Evolutionary conservation across 1,140 invertebrate genomes (phyloP).

Genomic region (Penaeus indicus): DNA sequence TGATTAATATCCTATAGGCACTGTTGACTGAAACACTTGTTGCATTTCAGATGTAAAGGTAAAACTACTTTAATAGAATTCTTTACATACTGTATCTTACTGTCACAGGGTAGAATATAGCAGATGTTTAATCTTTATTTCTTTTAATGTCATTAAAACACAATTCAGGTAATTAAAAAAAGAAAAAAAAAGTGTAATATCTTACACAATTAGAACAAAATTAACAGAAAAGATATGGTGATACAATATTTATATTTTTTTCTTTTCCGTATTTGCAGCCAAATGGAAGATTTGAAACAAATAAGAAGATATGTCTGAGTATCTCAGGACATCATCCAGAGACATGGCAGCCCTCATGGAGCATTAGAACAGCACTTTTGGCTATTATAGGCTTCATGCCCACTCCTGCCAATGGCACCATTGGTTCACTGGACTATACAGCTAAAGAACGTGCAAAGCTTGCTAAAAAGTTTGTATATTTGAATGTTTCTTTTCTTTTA

Average conservation of each 20-base stretch:
- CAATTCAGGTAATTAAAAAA: neutral
- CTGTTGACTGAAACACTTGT: no score
- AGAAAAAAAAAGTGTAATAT: neutral
- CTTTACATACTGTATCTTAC: no score
- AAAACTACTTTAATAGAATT: no score
- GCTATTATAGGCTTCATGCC: slow-evolving; percentile 97
- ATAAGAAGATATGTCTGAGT: slow-evolving; percentile 96
- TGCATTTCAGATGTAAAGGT: no score
- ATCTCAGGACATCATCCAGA: slow-evolving; percentile 98
- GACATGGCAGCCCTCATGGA: slow-evolving; percentile 97
- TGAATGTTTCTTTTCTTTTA: neutral
- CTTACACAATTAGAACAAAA: slow-evolving; percentile 6
- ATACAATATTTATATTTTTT: slow-evolving; percentile 27
- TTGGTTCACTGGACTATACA: slow-evolving; percentile 91
- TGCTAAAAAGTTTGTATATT: slow-evolving; percentile 72
- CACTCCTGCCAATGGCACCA: slow-evolving; percentile 86
- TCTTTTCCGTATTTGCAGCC: slow-evolving; percentile 76
- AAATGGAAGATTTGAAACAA: slow-evolving; percentile 94
- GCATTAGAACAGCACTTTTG: slow-evolving; percentile 91
- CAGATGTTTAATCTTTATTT: no score
- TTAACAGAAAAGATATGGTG: neutral
- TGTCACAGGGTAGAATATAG: no score
- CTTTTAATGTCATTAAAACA: neutral
- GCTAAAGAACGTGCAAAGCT: slow-evolving; percentile 85
- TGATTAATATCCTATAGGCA: no score